Base-by-base conservation (phyloP, 2,113 vertebrate species). In the Cyprinodon brontotheroides region DNA sequence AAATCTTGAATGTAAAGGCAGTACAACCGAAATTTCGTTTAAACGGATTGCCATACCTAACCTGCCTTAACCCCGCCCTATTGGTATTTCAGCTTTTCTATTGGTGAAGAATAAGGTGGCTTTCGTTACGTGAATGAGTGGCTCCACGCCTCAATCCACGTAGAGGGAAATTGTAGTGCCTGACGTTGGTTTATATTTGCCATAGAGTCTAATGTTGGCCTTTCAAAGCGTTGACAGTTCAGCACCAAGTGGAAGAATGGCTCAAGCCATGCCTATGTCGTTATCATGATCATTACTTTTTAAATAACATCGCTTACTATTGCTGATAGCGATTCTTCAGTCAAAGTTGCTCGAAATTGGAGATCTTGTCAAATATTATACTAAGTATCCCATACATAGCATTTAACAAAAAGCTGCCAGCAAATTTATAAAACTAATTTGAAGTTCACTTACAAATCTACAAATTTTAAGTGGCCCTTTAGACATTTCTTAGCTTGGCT, bases 131-230 rank as follows among this genome's bases (percentile, higher is more conserved):
- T 86, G 68, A 77, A 38, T 8, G 17, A 2, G 17, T 10, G 1
- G 11, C 0, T 53, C 65, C 84, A 65, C 78, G 11, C 83, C 85
- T 70, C 45, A 0, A 2, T 79, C 68, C 77, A 86, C 79, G 72
- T 82, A 69, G 62, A 20, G 43, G 69, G 72, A 36, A 78, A 69
- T 81, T 87, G 78, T 70, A 47, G 11, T 53, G 53, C 7, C 15
- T 66, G 76, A 75, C 60, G 43, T 66, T 2, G n/a, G 50, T 20
- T 7, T 10, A 3, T 57, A 20, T n/a, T n/a, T n/a, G 10, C 50
- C 29, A 29, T 29, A 29, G 29, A 29, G 29, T 29, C 29, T 29
- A 29, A 29, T 29, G 29, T 29, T 29, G 29, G 29, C 29, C 17
- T 57, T 57, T 57, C 50, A 57, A 6, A 9, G 3, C 2, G 50